These are phyloP conservation scores for Trogon surrucura DNA, from an alignment of 2,113 vertebrate genomes.

Conservation along the genomic window DNA sequence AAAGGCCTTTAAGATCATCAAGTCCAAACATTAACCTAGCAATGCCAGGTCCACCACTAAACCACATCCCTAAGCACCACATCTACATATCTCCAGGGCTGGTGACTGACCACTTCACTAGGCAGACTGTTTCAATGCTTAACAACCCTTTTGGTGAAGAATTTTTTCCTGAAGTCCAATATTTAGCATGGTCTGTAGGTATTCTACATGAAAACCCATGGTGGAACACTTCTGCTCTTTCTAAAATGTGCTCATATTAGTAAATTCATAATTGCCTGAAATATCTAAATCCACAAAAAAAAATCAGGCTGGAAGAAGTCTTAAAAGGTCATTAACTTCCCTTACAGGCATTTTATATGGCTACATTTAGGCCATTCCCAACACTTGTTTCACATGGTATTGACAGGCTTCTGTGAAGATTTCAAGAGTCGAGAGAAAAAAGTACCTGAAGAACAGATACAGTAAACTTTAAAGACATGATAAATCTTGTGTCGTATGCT, in stretches of 20 bases:
- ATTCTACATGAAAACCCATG: accelerated
- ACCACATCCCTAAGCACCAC: no score
- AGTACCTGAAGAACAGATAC: not conserved
- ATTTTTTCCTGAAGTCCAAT: no score
- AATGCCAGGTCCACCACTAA: no score
- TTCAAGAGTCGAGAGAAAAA: not conserved
- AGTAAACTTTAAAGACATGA: not conserved
- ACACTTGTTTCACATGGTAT: not conserved
- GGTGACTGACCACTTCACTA: no score
- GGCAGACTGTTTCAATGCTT: no score
- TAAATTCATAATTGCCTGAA: accelerated
- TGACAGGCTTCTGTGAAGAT: not conserved
- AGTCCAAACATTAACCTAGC: no score
- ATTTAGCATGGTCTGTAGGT: not conserved
- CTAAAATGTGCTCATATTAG: accelerated
- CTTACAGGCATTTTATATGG: not conserved
- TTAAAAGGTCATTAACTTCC: not conserved
- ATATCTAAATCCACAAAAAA: not conserved
- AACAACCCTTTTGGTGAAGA: no score
- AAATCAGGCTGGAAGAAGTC: not conserved
- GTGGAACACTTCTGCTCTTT: not conserved
- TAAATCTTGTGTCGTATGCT: not conserved
- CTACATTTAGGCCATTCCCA: not conserved
- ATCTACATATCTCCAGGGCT: no score
- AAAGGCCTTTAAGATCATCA: no score